These are phyloP conservation scores for Vulpes ferrilata DNA, from an alignment of 2,113 vertebrate species.

Conservation along the genomic window DNA sequence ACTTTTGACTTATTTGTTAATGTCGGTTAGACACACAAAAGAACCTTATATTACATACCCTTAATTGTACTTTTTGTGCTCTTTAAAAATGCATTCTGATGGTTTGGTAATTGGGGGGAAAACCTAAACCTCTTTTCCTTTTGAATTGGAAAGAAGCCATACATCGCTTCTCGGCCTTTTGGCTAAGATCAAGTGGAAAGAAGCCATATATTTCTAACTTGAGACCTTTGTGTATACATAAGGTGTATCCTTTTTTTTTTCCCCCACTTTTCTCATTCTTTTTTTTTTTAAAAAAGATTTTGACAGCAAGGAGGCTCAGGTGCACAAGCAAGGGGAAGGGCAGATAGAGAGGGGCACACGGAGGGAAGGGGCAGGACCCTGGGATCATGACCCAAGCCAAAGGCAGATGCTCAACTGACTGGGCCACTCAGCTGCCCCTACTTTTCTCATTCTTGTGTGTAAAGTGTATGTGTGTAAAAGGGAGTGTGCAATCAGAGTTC, in stretches of 20 bases:
- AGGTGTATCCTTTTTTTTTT: not conserved
- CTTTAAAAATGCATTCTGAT: not conserved
- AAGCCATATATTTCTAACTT: not conserved
- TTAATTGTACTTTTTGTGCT: not conserved
- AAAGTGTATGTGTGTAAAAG: not conserved
- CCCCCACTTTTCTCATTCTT: not conserved
- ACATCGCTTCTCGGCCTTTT: too few species aligned
- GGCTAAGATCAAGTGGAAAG: not conserved
- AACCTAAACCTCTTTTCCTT: not conserved
- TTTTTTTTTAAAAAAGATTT: not conserved
- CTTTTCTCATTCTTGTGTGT: conserved; percentile 19
- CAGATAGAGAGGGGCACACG: too few species aligned
- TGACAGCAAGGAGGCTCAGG: too few species aligned
- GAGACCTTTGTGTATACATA: not conserved
- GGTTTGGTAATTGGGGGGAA: not conserved
- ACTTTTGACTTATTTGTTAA: conserved; percentile 53
- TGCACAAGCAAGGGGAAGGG: too few species aligned
- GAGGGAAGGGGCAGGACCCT: too few species aligned
- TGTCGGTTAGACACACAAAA: not conserved
- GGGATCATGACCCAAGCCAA: too few species aligned
- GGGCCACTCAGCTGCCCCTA: too few species aligned
- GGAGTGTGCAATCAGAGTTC: not conserved
- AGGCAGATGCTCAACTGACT: too few species aligned
- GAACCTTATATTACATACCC: not conserved
- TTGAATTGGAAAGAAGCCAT: not conserved